Conservation (phyloP, 2,113 vertebrate genomes). For the Coreoperca whiteheadi region DNA sequence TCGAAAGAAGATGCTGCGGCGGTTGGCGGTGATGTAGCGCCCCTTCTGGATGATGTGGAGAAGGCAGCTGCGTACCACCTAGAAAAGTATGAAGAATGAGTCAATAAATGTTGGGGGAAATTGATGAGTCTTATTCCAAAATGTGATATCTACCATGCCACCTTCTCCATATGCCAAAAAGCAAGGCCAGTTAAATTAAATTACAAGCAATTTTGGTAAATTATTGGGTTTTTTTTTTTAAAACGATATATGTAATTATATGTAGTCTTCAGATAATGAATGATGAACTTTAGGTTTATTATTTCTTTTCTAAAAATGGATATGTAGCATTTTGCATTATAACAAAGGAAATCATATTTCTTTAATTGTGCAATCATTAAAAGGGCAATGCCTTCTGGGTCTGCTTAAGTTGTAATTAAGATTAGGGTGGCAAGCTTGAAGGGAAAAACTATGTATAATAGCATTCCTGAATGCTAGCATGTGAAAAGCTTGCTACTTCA, state of each 20-base stretch:
- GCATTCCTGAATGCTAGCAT: slow-evolving; percentile 34
- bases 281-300: neutral
- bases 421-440: slow-evolving; percentile 40
- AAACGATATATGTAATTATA: neutral
- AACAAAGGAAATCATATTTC: slow-evolving; percentile 13
- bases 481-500: slow-evolving; percentile 54
- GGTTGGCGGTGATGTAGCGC: slow-evolving; percentile 89
- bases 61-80: slow-evolving; percentile 90
- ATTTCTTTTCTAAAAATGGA: neutral
- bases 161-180: neutral
- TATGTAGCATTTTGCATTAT: neutral
- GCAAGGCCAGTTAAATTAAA: neutral
- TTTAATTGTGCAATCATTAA: slow-evolving; percentile 33
- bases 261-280: neutral
- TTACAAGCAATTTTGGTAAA: neutral
- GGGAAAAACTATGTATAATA: slow-evolving; percentile 15
- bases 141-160: neutral
- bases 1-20: slow-evolving; percentile 93
- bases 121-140: neutral
- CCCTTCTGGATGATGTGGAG: slow-evolving; percentile 92
- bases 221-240: neutral
- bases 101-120: neutral
- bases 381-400: slow-evolving; percentile 13
- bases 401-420: slow-evolving; percentile 39
- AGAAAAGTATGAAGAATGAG: neutral